These are phyloP conservation scores for Acanthopleura granulata DNA, from an alignment of 2,888 invertebrate species.

Conservation along the genomic window DNA sequence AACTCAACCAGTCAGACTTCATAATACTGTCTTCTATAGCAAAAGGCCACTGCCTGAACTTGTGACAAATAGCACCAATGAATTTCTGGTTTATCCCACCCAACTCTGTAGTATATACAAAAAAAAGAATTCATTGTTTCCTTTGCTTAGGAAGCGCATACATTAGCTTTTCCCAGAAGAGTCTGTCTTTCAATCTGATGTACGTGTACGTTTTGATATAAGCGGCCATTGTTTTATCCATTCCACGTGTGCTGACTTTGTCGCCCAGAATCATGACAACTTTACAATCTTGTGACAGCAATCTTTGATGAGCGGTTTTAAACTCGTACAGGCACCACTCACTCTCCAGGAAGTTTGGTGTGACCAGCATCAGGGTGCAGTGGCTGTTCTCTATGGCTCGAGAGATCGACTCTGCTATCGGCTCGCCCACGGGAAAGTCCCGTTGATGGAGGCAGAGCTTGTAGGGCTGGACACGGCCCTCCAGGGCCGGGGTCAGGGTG, in stretches of 20 bases:
- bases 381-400: constrained; percentile 80
- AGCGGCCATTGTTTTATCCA: constrained; percentile 3
- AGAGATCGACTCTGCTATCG: constrained; percentile 79
- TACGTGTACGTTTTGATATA: constrained; percentile 14
- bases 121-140: neutral
- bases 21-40: too few species aligned
- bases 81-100: too few species aligned
- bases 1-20: too few species aligned
- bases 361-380: constrained; percentile 79
- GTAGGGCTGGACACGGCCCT: constrained; percentile 85
- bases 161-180: constrained; percentile 12
- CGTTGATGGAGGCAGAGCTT: constrained; percentile 88
- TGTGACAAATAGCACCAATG: too few species aligned
- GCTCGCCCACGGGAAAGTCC: constrained; percentile 78
- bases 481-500: constrained; percentile 83
- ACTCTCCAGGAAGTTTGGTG: constrained; percentile 79
- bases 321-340: constrained; percentile 85
- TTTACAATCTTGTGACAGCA: constrained; percentile 75
- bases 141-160: constrained; percentile 10
- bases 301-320: constrained; percentile 80
- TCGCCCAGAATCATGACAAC: constrained; percentile 2
- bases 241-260: neutral
- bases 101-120: too few species aligned
- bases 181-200: neutral
- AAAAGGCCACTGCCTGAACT: too few species aligned